These are phyloP conservation scores for Danio aesculapii DNA, from an alignment of 2,797 vertebrate genomes.

Conservation along the genomic window DNA sequence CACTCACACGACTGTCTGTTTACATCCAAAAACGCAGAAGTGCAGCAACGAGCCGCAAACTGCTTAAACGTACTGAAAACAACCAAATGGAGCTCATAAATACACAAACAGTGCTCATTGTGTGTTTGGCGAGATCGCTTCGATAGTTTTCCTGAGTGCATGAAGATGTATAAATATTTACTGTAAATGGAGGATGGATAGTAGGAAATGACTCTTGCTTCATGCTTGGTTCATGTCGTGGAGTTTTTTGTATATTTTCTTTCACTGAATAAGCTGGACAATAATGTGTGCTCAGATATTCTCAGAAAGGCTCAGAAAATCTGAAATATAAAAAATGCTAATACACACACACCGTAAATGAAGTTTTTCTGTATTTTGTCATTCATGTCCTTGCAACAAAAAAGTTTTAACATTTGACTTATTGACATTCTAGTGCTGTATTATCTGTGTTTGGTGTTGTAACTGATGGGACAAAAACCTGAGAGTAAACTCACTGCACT, in stretches of 20 bases:
- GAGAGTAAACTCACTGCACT: too few species aligned
- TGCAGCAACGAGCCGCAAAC: slow-evolving; percentile 4
- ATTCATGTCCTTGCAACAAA: too few species aligned
- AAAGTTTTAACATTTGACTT: too few species aligned
- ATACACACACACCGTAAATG: too few species aligned
- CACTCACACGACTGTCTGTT: slow-evolving; percentile 12
- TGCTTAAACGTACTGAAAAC: background rate
- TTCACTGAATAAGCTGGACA: slow-evolving; percentile 13
- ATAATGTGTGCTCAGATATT: background rate
- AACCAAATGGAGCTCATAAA: slow-evolving; percentile 8
- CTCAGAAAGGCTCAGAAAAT: background rate
- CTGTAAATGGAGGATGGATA: slow-evolving; percentile 18
- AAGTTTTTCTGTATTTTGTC: too few species aligned
- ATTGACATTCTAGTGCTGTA: too few species aligned
- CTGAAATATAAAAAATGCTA: too few species aligned
- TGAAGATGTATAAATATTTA: slow-evolving; percentile 46
- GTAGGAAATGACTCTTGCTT: slow-evolving; percentile 14
- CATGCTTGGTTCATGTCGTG: background rate
- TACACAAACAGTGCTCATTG: slow-evolving; percentile 11
- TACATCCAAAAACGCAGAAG: slow-evolving; percentile 20
- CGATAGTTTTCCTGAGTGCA: slow-evolving; percentile 31
- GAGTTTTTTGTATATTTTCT: slow-evolving; percentile 14
- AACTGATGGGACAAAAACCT: too few species aligned
- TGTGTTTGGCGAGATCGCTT: slow-evolving; percentile 9
- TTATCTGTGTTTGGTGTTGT: too few species aligned